phyloP scores from a whole-genome alignment of 2,888 invertebrate genomes.

The Pseudolycoriella hygida region DNA sequence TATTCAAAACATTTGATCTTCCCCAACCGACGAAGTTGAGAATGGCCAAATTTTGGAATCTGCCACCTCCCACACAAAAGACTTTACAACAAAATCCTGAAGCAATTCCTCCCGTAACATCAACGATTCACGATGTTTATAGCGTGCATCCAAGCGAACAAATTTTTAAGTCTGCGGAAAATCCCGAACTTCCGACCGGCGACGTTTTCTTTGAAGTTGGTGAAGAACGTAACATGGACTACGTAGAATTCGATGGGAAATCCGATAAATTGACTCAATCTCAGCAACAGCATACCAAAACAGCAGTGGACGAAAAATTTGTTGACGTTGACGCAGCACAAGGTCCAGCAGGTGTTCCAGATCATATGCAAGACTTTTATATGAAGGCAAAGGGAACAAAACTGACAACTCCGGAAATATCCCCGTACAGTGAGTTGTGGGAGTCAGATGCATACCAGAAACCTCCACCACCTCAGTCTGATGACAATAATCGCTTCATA shows the following conservation, averaged over 20 bases:
- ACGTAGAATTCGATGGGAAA: not conserved
- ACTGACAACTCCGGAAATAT: not conserved
- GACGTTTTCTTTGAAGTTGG: constrained; percentile 12
- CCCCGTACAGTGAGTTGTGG: constrained; percentile 5
- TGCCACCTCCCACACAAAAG: no score
- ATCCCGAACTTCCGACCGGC: constrained; percentile 10
- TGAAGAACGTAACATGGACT: not conserved
- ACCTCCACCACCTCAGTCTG: not conserved
- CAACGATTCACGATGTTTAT: constrained; percentile 2
- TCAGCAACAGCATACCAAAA: no score
- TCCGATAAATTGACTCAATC: not conserved
- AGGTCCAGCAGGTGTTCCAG: constrained; percentile 1
- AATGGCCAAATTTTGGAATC: not conserved
- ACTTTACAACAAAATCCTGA: not conserved
- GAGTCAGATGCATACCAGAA: constrained; percentile 2
- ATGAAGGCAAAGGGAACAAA: not conserved
- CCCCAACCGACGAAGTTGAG: constrained; percentile 2
- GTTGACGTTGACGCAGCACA: not conserved
- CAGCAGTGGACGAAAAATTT: no score
- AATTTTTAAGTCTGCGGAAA: constrained; percentile 9
- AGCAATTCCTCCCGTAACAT: not conserved
- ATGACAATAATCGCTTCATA: not conserved
- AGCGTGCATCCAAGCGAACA: constrained; percentile 2
- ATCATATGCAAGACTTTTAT: constrained; percentile 6
- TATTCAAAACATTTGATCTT: constrained; percentile 5